Conservation (phyloP, 2,888 invertebrate genomes). For the Drosophila paracracens region DNA sequence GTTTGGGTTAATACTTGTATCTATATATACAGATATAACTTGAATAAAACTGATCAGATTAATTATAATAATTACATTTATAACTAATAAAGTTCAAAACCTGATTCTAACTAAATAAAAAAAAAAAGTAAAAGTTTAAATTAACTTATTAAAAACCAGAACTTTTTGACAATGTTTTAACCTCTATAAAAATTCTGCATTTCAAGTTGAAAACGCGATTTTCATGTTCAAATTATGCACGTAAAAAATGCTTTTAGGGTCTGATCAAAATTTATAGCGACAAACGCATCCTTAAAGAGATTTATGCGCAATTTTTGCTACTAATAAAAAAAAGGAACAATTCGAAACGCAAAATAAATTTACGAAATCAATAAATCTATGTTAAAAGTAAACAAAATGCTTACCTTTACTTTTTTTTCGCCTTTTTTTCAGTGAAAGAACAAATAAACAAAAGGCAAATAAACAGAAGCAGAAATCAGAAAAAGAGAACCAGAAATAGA, state of each 20-base stretch:
- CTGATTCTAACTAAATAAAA: background rate
- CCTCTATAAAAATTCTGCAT: background rate
- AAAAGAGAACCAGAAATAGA: background rate
- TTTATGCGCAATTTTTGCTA: slow-evolving; percentile 39
- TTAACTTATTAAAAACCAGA: fast-evolving
- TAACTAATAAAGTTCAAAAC: background rate
- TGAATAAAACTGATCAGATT: background rate
- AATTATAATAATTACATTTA: too few relatives aligned
- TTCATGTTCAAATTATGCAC: background rate
- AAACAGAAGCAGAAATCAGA: slow-evolving; percentile 11
- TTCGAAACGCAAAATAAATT: slow-evolving; percentile 21
- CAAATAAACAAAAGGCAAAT: slow-evolving; percentile 36
- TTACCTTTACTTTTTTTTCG: slow-evolving; percentile 4
- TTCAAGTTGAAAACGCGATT: background rate
- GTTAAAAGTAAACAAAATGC: slow-evolving; percentile 36
- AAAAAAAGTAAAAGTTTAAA: too few relatives aligned
- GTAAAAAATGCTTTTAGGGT: background rate
- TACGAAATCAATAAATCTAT: slow-evolving; percentile 49
- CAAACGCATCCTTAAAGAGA: slow-evolving; percentile 5
- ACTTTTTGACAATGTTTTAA: background rate
- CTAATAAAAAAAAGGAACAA: background rate
- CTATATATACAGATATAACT: background rate
- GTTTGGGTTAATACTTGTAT: background rate
- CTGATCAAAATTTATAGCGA: background rate
- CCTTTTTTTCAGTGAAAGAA: slow-evolving; percentile 10